Percentiles rank a stretch among this genome's conserved stretches.
Conservation (phyloP, 92 coral and sea anemone genomes). For the Pocillopora grandis region DNA sequence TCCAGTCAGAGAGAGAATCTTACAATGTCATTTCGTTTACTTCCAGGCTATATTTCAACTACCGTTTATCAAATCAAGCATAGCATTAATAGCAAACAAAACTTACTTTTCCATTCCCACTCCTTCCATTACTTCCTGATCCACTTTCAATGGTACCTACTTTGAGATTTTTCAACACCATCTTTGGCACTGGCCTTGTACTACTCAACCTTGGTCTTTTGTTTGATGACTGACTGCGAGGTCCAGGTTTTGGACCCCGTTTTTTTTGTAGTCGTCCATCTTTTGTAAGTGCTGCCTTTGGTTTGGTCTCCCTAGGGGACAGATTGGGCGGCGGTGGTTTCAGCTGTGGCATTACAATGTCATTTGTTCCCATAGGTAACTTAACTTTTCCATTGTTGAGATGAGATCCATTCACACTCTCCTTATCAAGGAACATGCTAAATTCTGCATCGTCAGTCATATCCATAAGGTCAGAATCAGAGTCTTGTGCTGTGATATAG, state of each 20-base stretch:
- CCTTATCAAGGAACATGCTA: slow-evolving; percentile 30
- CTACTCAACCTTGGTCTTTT: slow-evolving; percentile 65
- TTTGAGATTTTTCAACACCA: slow-evolving; percentile 60
- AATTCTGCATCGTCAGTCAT: slow-evolving; percentile 42
- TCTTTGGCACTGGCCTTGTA: slow-evolving; percentile 69
- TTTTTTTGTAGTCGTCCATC: slow-evolving; percentile 69
- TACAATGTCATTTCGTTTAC: too few species aligned
- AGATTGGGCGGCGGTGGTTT: slow-evolving; percentile 51
- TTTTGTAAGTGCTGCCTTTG: slow-evolving; percentile 56
- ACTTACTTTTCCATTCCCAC: slow-evolving; percentile 23
- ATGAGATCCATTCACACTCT: slow-evolving; percentile 15
- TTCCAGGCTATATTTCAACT: too few species aligned
- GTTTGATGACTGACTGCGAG: slow-evolving; percentile 54
- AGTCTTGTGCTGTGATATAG: slow-evolving; percentile 17
- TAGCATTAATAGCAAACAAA: background rate
- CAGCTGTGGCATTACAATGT: slow-evolving; percentile 41
- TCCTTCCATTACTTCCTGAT: background rate
- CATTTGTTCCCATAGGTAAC: slow-evolving; percentile 28
- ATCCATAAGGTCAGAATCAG: slow-evolving; percentile 30
- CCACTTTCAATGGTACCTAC: slow-evolving; percentile 44
- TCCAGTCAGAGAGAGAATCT: too few species aligned
- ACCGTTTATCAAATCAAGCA: too few species aligned
- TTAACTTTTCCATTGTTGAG: slow-evolving; percentile 45
- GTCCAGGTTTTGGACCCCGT: slow-evolving; percentile 65
- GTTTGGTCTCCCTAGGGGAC: slow-evolving; percentile 24